Conservation (phyloP, 2,888 invertebrate species). For the Antheraea assamensis region DNA sequence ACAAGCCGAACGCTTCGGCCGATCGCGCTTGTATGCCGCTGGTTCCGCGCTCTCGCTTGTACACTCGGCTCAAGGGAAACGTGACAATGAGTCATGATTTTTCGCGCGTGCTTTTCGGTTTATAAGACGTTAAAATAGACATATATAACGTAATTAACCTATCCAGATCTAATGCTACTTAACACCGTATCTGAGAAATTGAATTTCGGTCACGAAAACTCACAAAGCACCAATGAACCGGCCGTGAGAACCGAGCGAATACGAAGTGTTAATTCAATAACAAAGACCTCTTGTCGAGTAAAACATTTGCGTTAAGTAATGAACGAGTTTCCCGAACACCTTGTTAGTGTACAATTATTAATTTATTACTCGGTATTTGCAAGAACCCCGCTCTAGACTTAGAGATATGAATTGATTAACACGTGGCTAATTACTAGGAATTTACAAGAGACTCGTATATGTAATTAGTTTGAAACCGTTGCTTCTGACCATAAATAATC, state of each 20-base stretch:
- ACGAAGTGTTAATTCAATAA: conserved; percentile 61
- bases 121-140: no score
- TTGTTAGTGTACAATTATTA: conserved; percentile 63
- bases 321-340: conserved; percentile 60
- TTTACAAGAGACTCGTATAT: conserved; percentile 2
- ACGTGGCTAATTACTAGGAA: conserved; percentile 1
- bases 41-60: no score
- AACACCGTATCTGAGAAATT: not conserved
- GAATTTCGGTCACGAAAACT: conserved; percentile 1
- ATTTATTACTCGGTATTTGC: conserved; percentile 55
- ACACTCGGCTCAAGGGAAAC: no score
- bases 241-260: conserved; percentile 32
- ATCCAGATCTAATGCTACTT: not conserved
- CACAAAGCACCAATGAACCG: not conserved
- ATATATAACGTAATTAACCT: no score
- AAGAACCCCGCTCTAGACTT: conserved; percentile 24
- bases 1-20: no score
- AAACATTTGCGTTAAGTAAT: conserved; percentile 50
- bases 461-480: not conserved
- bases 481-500: not conserved
- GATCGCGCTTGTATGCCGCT: no score
- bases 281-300: conserved; percentile 55
- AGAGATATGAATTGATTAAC: conserved; percentile 10
- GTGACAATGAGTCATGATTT: no score
- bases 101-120: no score